Conservation (phyloP, 2,888 invertebrate genomes). For the Gastrophysa polygoni region DNA sequence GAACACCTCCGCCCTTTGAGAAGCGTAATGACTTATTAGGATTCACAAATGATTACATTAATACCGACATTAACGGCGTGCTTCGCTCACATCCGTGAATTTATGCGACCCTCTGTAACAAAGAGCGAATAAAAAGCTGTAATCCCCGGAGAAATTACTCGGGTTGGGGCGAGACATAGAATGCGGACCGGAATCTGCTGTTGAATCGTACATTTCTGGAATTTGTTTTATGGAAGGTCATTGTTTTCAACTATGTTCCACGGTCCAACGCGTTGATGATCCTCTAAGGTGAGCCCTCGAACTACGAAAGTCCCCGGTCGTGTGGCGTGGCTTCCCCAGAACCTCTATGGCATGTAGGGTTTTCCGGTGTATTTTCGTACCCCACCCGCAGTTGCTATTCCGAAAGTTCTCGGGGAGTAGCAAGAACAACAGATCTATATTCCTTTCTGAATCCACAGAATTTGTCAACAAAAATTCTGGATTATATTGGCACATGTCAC, state of each 20-base stretch:
- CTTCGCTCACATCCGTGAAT: conserved; percentile 23
- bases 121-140: conserved; percentile 32
- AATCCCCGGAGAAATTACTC: conserved; percentile 35
- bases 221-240: conserved; percentile 23
- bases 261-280: neutral
- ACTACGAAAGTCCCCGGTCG: no score
- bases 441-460: no score
- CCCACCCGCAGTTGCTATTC: no score
- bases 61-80: conserved; percentile 25
- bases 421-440: no score
- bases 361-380: no score
- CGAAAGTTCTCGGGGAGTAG: no score
- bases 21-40: conserved; percentile 23
- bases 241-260: neutral
- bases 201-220: conserved; percentile 29
- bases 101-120: conserved; percentile 28
- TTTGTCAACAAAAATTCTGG: no score
- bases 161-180: conserved; percentile 13
- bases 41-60: conserved; percentile 29
- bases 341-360: no score
- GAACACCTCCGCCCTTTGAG: no score
- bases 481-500: no score
- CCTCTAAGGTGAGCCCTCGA: no score
- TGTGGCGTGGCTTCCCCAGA: no score
- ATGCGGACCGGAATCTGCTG: conserved; percentile 23